These are phyloP conservation scores for Ganaspis brasiliensis DNA, from an alignment of 2,888 invertebrate species.

Conservation along the genomic window DNA sequence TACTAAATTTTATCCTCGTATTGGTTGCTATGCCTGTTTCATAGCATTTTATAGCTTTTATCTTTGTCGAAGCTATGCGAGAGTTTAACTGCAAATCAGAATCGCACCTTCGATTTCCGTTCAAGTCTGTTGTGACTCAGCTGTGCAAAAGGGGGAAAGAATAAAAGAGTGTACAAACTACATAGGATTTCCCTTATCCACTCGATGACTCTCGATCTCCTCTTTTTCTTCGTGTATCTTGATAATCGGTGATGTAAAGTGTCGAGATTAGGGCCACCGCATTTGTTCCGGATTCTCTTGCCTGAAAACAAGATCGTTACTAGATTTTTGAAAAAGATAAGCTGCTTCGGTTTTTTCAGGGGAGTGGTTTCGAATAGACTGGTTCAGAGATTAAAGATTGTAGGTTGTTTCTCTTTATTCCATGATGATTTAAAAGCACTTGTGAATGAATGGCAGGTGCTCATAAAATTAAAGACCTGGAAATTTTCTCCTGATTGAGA, in stretches of 20 bases:
- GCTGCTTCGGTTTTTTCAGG: background rate
- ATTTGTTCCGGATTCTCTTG: conserved; percentile 35
- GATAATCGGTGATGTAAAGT: conserved; percentile 36
- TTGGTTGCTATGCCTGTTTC: no score
- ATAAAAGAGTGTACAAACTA: conserved; percentile 2
- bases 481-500: no score
- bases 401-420: background rate
- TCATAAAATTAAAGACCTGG: no score
- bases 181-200: conserved; percentile 21
- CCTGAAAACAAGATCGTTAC: conserved; percentile 28
- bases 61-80: no score
- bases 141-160: conserved; percentile 35
- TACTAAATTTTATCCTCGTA: no score
- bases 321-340: conserved; percentile 30
- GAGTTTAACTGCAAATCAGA: background rate
- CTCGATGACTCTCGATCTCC: conserved; percentile 22
- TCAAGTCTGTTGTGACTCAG: conserved; percentile 52
- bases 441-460: background rate
- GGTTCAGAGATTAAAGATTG: background rate
- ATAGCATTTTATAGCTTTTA: no score
- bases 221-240: conserved; percentile 11
- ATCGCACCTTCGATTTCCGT: conserved; percentile 34
- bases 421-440: background rate
- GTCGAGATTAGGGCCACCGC: conserved; percentile 23
- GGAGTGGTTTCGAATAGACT: background rate